Base-by-base conservation (phyloP, 1,140 invertebrate species). In the Meteorus sp. region DNA sequence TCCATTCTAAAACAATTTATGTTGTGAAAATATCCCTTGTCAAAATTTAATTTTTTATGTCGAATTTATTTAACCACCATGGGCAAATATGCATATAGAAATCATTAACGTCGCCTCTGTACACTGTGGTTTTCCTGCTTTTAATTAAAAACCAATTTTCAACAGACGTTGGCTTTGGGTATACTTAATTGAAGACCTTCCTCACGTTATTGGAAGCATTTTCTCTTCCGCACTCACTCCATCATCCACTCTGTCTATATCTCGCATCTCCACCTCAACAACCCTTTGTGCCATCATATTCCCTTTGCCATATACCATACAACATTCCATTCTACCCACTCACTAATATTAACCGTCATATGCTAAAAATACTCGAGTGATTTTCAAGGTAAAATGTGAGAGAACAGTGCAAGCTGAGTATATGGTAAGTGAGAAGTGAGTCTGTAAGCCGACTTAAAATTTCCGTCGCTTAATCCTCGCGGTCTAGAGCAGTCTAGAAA, bases 401-500 rank as follows among this genome's bases (percentile, higher is more conserved):
- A 22, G 13, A 47, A 20, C 2, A 23, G 19, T 6, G 25, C 22
- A 19, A 47, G 44, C 8, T 25, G 7, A 47, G 23, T 13, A 20
- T 22, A n/a, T 35, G 33, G 9, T 5, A 31, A 9, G 33, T 35
- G 33, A 39, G 44, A 47, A 22, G 44, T 47, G 45, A 51, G 45
- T 47, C 43, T 35, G 51, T 60, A 60, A 60, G 58, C 58, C 58
- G 58, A 78, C 72, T 78, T 77, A 75, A 77, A 78, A 78, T 77
- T 78, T 74, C 75, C 75, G 61, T 72, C 41, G 43, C 53, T 53
- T 25, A 41, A 59, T 47, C 51, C 51, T 60, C 39, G 58, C 37
- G 23, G 66, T 59, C 68, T 64, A 66, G 70, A 74, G 63, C 69
- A 71, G 74, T 77, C 2, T 23, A 23, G 22, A 22, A 25, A 3